phyloP scores from a whole-genome alignment of 2,888 invertebrate genomes.

The Terebella lapidaria region DNA sequence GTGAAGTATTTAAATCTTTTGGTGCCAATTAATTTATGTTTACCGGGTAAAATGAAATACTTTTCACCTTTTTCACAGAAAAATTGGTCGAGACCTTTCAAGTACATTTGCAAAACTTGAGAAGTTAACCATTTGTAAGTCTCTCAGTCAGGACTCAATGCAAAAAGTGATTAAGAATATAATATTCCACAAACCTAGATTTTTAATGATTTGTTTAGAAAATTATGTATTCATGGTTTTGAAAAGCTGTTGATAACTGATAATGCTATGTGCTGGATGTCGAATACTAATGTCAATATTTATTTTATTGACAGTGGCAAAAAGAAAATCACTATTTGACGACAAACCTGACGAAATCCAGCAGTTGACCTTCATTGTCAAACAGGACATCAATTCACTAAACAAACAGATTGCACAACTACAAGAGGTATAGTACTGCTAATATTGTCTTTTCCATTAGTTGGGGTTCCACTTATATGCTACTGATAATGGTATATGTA shows the following conservation, averaged over 20 bases:
- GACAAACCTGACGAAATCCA: conserved; percentile 94
- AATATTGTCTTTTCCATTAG: too few relatives aligned
- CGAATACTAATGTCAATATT: not conserved
- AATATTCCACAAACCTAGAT: too few relatives aligned
- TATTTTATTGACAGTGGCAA: conserved; percentile 65
- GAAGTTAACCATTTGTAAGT: conserved; percentile 89
- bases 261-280: not conserved
- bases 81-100: conserved; percentile 89
- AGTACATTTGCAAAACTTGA: conserved; percentile 95
- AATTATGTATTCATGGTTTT: too few relatives aligned
- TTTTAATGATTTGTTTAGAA: too few relatives aligned
- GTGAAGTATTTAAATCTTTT: too few relatives aligned
- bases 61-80: too few relatives aligned
- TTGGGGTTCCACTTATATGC: too few relatives aligned
- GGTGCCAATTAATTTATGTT: too few relatives aligned
- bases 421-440: conserved; percentile 53
- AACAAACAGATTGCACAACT: conserved; percentile 93
- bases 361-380: conserved; percentile 93
- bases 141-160: too few relatives aligned
- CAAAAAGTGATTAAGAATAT: too few relatives aligned
- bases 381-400: conserved; percentile 88
- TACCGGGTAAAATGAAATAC: too few relatives aligned
- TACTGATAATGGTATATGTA: too few relatives aligned
- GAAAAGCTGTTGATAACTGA: not conserved
- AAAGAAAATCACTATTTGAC: conserved; percentile 93